phyloP scores from a whole-genome alignment of 2,888 invertebrate genomes.

The Aproaerema taeniolella region DNA sequence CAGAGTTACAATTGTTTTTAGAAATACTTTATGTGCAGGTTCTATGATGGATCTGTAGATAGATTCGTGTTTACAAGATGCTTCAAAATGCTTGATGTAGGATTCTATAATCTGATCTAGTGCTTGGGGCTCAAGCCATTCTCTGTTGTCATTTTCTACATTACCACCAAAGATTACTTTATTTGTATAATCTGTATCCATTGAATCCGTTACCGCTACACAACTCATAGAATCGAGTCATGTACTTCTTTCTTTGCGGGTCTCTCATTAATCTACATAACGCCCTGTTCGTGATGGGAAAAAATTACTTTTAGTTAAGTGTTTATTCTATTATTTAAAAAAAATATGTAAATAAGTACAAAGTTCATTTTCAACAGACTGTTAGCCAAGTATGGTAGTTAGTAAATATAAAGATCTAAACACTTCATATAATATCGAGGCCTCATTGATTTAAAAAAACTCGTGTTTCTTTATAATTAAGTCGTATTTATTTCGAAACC shows the following conservation, averaged over 20 bases:
- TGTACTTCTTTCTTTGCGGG: conserved; percentile 61
- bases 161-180: conserved; percentile 50
- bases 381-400: too few species aligned
- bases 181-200: conserved; percentile 59
- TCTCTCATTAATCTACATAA: conserved; percentile 65
- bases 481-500: too few species aligned
- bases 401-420: too few species aligned
- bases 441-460: too few species aligned
- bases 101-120: conserved; percentile 28
- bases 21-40: conserved; percentile 27
- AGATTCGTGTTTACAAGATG: conserved; percentile 11
- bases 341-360: too few species aligned
- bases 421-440: too few species aligned
- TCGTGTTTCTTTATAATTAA: too few species aligned
- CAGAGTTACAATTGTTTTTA: conserved; percentile 9
- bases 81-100: conserved; percentile 36
- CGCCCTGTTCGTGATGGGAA: conserved; percentile 60
- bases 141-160: conserved; percentile 46
- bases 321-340: too few species aligned
- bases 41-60: conserved; percentile 18
- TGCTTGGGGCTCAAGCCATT: conserved; percentile 34
- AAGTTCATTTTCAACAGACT: too few species aligned
- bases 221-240: conserved; percentile 60
- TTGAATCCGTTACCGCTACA: conserved; percentile 56
- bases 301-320: too few species aligned